Base-by-base conservation (phyloP, 2,888 invertebrate genomes). In the Protophormia terraenovae region DNA sequence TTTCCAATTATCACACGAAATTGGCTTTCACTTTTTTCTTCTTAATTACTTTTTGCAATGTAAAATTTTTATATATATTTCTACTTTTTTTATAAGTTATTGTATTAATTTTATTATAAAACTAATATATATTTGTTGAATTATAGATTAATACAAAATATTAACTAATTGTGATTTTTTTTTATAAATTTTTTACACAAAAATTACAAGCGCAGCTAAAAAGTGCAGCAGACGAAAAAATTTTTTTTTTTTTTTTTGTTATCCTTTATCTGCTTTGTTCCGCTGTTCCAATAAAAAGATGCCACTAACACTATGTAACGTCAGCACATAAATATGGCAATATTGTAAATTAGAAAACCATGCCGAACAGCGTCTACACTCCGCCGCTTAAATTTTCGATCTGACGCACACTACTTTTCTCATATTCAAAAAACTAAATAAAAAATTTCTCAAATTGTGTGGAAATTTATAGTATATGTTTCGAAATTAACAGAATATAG, bases 11-110 rank as follows among this genome's bases (percentile, higher is more conserved):
- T 83, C 82, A 66, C 82, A 77, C 64, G 76, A 64, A 75, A 77
- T 83, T 83, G 75, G 82, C 80, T 84, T 87, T 86, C 85, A 86
- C 86, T 87, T 86, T 86, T 86, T 86, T 64, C 73, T 76, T 78
- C 80, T 83, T 29, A 60, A 79, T 84, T 85, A 67, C 77, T 69
- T 81, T 80, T 85, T 76, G 73, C 69, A 64, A 69, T 75, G 45
- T 71, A 85, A 60, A 71, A 78, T 73, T 60, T 64, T 71, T 19
- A 16, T 66, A n/a, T n/a, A 50, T 75, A 53, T 76, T 55, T 55
- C 38, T 29, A 29, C 3, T 67, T 73, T 79, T 32, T 32, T 64
- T 83, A n/a, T 35, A 16, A 55, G 67, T 73, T 53, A 55, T 66
- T 79, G 24, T 72, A 72, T 60, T 81, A 50, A 80, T 84, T 81